Evolutionary conservation across 1,140 invertebrate genomes (phyloP), one percentile per base, ranked within the genome.

Genomic region (Drosophila saltans): DNA sequence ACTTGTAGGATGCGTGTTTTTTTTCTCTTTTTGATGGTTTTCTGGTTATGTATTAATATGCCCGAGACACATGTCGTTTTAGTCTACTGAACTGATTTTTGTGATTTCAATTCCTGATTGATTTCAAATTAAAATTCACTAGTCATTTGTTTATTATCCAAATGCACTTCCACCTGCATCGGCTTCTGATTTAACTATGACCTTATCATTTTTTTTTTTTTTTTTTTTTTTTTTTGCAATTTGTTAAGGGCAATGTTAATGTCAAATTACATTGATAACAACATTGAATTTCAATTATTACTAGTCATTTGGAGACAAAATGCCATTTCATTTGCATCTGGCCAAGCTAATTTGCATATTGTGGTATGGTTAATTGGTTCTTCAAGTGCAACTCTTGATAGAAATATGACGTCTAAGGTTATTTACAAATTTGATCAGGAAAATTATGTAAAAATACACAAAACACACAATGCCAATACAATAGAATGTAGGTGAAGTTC

Each of bases 191-290:
- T 58, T 62, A 7, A n/a, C 30, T 26, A 39, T 56, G 43, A 64
- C 73, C 73, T 77, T 33, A 21, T 10, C 21, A 26, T 60, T 4
- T 28, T 4, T 70, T 70, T 59, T 60, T 62, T 69, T 81, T 41
- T 48, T 36, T 36, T 3, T 33, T 6, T 69, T 75, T 45, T 62
- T 57, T 73, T 71, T 41, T 45, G 28, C 30, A 26, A 40, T 41
- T 70, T 77, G 52, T 86, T 85, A 85, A 86, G 75, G 82, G 72
- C 83, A 88, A 88, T 88, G 76, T 89, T 88, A 88, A 89, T 88
- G 84, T 28, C 79, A 86, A 66, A 67, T 88, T 80, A 80, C 84
- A 86, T 74, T 79, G 72, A 74, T 55, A 63, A 21, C 73, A 72
- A 79, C 79, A 86, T 88, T 86, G 75, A 86, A 85, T 82, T 72